phyloP scores from a whole-genome alignment of 2,113 vertebrate genomes.

The Muntiacus muntjak region DNA sequence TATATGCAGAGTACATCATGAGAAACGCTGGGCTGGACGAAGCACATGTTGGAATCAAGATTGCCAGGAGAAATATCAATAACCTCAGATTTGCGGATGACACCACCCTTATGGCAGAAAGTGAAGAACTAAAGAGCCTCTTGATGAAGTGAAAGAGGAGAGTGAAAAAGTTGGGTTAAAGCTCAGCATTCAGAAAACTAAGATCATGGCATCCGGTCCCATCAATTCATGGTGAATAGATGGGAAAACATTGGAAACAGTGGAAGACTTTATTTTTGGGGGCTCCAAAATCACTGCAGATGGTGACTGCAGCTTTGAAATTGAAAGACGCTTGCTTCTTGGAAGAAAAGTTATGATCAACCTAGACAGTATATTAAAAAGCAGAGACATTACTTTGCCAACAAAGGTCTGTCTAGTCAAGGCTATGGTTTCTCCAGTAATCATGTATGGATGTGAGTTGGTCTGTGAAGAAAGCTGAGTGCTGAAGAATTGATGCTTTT shows the following conservation, averaged over 20 bases:
- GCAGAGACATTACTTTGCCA: background rate
- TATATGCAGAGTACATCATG: background rate
- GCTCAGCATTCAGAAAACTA: background rate
- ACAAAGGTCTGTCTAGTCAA: background rate
- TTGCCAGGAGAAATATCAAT: background rate
- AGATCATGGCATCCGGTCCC: background rate
- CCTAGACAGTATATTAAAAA: background rate
- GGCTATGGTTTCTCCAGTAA: background rate
- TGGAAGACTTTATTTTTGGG: accelerated
- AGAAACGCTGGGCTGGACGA: background rate
- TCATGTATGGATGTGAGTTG: background rate
- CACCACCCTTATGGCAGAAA: background rate
- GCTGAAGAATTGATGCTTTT: background rate
- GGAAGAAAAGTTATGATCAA: background rate
- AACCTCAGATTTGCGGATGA: background rate
- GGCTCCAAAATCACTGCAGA: background rate
- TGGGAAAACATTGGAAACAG: background rate
- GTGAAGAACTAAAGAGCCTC: background rate
- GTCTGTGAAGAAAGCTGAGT: background rate
- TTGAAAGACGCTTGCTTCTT: background rate
- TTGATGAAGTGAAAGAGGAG: background rate
- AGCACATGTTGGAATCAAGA: background rate
- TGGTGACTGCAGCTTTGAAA: background rate
- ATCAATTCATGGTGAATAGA: background rate
- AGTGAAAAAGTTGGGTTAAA: background rate